Evolutionary conservation across 2,888 invertebrate genomes (phyloP), one percentile per base, ranked within the genome.

Genomic region (Poecilus cupreus): DNA sequence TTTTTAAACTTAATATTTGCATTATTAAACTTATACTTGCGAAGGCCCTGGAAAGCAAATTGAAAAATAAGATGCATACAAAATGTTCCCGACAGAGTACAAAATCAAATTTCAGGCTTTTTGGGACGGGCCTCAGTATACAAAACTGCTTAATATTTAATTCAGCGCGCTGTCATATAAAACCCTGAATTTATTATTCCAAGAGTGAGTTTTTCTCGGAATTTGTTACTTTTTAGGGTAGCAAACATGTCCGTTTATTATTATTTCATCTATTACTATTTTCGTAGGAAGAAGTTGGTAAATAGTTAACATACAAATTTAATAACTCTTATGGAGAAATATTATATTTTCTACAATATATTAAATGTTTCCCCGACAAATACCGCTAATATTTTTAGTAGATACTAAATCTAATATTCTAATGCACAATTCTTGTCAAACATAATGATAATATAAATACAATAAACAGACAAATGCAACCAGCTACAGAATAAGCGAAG

Each of bases 171-270:
- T 68, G 64, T 68, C 64, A 16, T 20, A 68, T 68, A 37, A 68
- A 68, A 68, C 64, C 37, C 11, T 68, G 64, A 68, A 68, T 68
- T 37, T 68, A 68, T 37, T 68, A 68, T 37, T 37, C 16, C 37
- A 18, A 3, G 16, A 32, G 13, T 5, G 18, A 18, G 32, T 68
- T 68, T 68, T 68, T n/a, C 64, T 37, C 8, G 6, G 64, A 68
- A 68, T 68, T 37, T 68, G 64, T 37, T 37, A 68, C 37, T 68
- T 32, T 68, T 37, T 22, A 18, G 10, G 18, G 20, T 37, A 10
- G 37, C 64, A 68, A 68, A 68, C 37, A 68, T 32, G 64, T 37
- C 64, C 0, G 37, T 37, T 37, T 68, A 60, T 68, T 68, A 68
- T 51, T 51, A 13, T 68, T 68, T 32, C 64, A 68, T 60, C 26